phyloP scores from a whole-genome alignment of 2,797 vertebrate species.

The Bovichtus variegatus region DNA sequence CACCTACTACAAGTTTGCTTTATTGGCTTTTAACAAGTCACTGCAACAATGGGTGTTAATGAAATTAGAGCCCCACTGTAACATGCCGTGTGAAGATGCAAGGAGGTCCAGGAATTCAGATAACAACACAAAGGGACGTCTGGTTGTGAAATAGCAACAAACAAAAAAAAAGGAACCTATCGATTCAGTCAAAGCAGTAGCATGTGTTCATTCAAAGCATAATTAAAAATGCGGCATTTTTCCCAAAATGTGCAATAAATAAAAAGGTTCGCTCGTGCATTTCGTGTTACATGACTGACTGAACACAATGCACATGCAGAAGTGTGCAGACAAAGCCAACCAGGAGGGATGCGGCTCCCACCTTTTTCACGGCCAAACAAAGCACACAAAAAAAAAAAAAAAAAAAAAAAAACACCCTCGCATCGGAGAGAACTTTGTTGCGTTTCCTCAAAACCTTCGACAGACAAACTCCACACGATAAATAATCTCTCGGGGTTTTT shows the following conservation, averaged over 20 bases:
- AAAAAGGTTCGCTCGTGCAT: not conserved
- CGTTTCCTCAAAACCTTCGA: conserved; percentile 5
- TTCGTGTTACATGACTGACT: not conserved
- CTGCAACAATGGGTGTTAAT: not conserved
- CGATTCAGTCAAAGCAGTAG: not conserved
- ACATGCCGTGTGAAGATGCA: no score
- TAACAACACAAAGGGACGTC: conserved; percentile 30
- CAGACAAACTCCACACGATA: not conserved
- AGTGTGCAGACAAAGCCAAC: conserved; percentile 55
- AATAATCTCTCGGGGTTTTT: no score
- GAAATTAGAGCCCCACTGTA: not conserved
- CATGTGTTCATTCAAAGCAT: not conserved
- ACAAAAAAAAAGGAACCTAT: not conserved
- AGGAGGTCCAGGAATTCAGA: not conserved
- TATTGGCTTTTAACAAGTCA: not conserved
- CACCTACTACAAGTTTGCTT: not conserved
- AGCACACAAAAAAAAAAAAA: conserved; percentile 1
- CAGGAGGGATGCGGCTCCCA: conserved; percentile 29
- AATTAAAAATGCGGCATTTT: no score
- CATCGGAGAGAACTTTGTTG: conserved; percentile 46
- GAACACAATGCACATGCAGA: conserved; percentile 15
- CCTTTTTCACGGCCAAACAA: conserved; percentile 9
- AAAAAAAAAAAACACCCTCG: no score
- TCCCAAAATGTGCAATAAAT: no score
- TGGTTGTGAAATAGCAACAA: conserved; percentile 8